A percentile compares a stretch with the other conserved stretches of the same genome.
phyloP scores from a whole-genome alignment of 2,113 vertebrate species.

The Lagopus muta region DNA sequence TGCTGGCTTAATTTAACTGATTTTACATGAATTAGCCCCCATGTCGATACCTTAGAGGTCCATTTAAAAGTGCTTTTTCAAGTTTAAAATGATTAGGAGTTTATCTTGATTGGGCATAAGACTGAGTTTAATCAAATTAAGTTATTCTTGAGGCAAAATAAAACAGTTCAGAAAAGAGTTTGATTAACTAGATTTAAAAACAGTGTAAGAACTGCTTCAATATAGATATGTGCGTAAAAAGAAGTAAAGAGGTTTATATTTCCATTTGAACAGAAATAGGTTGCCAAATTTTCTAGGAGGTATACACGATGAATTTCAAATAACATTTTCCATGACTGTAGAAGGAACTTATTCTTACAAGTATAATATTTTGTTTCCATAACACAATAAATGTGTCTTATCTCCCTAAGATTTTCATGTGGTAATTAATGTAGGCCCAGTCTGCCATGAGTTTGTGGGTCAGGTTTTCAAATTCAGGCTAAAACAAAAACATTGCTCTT shows the following conservation, averaged over 20 bases:
- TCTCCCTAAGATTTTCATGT: background rate
- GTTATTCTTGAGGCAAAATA: background rate
- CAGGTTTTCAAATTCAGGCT: background rate
- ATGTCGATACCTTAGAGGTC: background rate
- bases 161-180: background rate
- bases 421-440: background rate
- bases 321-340: background rate
- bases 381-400: background rate
- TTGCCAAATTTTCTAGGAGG: background rate
- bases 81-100: background rate
- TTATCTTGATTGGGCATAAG: background rate
- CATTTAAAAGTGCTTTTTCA: background rate
- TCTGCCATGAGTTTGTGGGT: background rate
- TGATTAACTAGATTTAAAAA: background rate
- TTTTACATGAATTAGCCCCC: background rate
- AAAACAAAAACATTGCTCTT: background rate
- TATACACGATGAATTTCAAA: background rate
- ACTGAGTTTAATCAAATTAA: background rate
- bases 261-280: background rate
- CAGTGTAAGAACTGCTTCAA: background rate
- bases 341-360: background rate
- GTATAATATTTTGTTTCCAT: accelerated
- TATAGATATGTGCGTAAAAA: background rate
- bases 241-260: background rate
- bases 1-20: background rate